Evolutionary conservation across 2,888 invertebrate genomes (phyloP).

Genomic region (Ophion obscuratus): DNA sequence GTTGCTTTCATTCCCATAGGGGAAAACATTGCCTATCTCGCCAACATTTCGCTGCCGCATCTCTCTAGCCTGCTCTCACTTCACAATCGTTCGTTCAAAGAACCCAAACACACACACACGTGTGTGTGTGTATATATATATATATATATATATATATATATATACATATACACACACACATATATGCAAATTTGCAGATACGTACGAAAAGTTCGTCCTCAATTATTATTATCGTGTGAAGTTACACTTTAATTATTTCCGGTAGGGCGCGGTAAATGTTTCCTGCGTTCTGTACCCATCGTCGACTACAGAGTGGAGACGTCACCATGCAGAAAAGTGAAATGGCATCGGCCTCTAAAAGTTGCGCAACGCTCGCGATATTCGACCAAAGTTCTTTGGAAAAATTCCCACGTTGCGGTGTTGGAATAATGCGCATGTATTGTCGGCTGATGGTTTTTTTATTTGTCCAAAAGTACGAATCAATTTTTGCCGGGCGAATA

Average conservation of each 20-base stretch:
- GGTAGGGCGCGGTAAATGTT: slow-evolving; percentile 77
- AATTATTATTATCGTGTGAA: slow-evolving; percentile 83
- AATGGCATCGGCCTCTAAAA: slow-evolving; percentile 36
- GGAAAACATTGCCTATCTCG: slow-evolving; percentile 58
- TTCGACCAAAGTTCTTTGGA: slow-evolving; percentile 5
- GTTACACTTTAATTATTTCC: slow-evolving; percentile 80
- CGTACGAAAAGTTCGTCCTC: slow-evolving; percentile 72
- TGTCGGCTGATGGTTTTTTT: not conserved
- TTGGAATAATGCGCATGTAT: not conserved
- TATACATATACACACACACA: not conserved
- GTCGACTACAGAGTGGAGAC: slow-evolving; percentile 41
- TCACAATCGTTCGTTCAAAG: slow-evolving; percentile 21
- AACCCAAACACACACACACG: not conserved
- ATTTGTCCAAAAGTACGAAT: not conserved
- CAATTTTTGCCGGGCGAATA: not conserved
- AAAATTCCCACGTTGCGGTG: slow-evolving; percentile 14
- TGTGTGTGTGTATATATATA: no score
- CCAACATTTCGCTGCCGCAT: slow-evolving; percentile 40
- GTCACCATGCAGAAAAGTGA: slow-evolving; percentile 42
- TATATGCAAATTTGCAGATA: slow-evolving; percentile 10
- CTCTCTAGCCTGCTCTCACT: slow-evolving; percentile 37
- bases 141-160: no score
- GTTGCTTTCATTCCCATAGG: slow-evolving; percentile 59
- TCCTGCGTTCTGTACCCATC: slow-evolving; percentile 68
- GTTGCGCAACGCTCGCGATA: slow-evolving; percentile 11